Percentiles rank a stretch among this genome's conserved stretches.
Evolutionary conservation across 2,113 vertebrate genomes (phyloP).

Genomic region (Forbesichthys agassizii): DNA sequence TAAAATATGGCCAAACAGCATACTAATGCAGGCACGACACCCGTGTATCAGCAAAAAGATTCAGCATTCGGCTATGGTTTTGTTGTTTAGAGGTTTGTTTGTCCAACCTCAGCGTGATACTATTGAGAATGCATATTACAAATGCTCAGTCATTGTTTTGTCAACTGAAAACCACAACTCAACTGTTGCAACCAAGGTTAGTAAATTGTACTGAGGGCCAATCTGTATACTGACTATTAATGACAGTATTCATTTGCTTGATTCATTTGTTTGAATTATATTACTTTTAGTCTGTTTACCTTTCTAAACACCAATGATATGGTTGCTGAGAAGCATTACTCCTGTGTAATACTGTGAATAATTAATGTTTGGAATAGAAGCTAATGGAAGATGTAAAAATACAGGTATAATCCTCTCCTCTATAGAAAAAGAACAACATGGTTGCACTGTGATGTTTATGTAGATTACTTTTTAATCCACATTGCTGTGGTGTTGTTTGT

Average conservation of each 20-base stretch:
- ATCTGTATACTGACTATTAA: not conserved
- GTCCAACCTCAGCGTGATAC: not conserved
- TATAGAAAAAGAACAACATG: not conserved
- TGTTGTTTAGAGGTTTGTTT: not conserved
- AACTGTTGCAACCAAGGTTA: not conserved
- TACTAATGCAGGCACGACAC: not conserved
- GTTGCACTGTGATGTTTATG: conserved; percentile 28
- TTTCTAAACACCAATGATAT: conserved; percentile 48
- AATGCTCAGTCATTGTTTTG: not conserved
- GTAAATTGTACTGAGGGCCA: not conserved
- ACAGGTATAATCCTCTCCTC: conserved; percentile 33
- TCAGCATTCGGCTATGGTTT: not conserved
- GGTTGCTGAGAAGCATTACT: conserved; percentile 33
- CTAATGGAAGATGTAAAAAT: conserved; percentile 29
- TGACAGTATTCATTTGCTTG: too few relatives aligned
- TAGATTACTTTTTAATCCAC: conserved; percentile 60
- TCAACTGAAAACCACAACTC: not conserved
- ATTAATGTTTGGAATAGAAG: conserved; percentile 56
- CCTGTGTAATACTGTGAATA: conserved; percentile 49
- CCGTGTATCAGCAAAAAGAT: not conserved
- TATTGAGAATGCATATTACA: not conserved
- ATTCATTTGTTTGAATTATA: too few relatives aligned
- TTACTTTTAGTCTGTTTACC: conserved; percentile 21
- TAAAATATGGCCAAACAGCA: too few relatives aligned
- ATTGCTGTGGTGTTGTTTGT: conserved; percentile 19